These are phyloP conservation scores for Tenualosa ilisha DNA, from an alignment of 2,797 vertebrate species.

Conservation along the genomic window DNA sequence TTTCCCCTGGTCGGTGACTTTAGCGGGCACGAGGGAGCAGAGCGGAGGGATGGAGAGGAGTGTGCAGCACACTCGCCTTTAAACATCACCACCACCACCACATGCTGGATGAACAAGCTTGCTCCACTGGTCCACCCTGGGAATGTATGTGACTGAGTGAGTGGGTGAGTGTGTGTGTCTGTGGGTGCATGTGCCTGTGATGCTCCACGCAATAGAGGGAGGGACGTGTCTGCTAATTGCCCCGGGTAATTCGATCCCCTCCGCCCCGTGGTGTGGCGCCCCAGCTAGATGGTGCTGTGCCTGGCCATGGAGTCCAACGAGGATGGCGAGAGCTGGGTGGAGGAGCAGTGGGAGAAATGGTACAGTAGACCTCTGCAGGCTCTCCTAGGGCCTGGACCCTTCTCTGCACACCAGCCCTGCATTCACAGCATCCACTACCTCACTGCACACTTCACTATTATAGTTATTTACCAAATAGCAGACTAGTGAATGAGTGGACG, in stretches of 20 bases:
- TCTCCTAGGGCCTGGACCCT: neutral
- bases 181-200: neutral
- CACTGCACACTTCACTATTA: neutral
- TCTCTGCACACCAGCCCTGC: neutral
- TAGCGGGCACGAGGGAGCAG: slow-evolving; percentile 39
- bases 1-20: slow-evolving; percentile 39
- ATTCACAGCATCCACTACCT: neutral
- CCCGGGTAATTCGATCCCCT: slow-evolving; percentile 25
- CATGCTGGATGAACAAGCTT: neutral
- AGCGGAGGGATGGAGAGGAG: neutral
- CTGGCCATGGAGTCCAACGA: slow-evolving; percentile 58
- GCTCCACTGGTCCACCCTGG: neutral
- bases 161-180: neutral
- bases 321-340: slow-evolving; percentile 58
- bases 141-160: neutral
- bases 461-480: neutral
- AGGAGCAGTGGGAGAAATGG: slow-evolving; percentile 63
- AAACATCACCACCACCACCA: slow-evolving; percentile 30
- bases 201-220: neutral
- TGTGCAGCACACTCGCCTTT: slow-evolving; percentile 24
- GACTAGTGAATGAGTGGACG: too few relatives aligned
- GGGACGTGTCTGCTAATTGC: slow-evolving; percentile 32
- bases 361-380: slow-evolving; percentile 30
- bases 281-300: slow-evolving; percentile 55
- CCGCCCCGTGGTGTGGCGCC: slow-evolving; percentile 27